phyloP scores from a whole-genome alignment of 2,888 invertebrate genomes.

The Dascillus cervinus region DNA sequence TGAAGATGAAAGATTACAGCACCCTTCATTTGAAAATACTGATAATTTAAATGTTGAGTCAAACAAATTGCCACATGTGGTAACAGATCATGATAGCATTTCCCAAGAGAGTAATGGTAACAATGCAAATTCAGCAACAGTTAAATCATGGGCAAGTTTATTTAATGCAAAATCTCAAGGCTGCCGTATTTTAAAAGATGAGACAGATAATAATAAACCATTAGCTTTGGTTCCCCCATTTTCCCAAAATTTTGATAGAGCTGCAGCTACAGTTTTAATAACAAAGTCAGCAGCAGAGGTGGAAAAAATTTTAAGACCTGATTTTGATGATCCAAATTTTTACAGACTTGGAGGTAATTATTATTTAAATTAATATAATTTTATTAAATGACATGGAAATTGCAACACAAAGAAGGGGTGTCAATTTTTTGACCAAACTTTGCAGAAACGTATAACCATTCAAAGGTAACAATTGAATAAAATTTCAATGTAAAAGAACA shows the following conservation, averaged over 20 bases:
- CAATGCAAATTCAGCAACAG: slow-evolving; percentile 23
- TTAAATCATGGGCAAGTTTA: slow-evolving; percentile 62
- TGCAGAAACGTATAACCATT: no score
- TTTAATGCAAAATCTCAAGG: slow-evolving; percentile 39
- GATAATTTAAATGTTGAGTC: not conserved
- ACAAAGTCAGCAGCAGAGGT: slow-evolving; percentile 1
- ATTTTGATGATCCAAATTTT: slow-evolving; percentile 57
- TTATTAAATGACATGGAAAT: no score
- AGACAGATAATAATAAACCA: slow-evolving; percentile 35
- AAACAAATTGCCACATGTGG: not conserved
- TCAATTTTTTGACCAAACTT: no score
- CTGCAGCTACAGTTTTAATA: no score
- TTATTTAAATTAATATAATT: not conserved
- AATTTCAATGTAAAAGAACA: no score
- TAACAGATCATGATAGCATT: not conserved
- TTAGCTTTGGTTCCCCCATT: slow-evolving; percentile 56
- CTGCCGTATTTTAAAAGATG: not conserved
- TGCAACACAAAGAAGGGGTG: no score
- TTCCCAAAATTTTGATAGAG: slow-evolving; percentile 31
- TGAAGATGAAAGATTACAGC: not conserved
- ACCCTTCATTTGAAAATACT: not conserved
- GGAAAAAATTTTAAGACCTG: slow-evolving; percentile 6
- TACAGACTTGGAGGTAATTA: slow-evolving; percentile 63
- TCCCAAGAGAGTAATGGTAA: not conserved
- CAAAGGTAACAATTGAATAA: no score